phyloP scores from a whole-genome alignment of 2,797 vertebrate species.

The Catamblyrhynchus diadema region DNA sequence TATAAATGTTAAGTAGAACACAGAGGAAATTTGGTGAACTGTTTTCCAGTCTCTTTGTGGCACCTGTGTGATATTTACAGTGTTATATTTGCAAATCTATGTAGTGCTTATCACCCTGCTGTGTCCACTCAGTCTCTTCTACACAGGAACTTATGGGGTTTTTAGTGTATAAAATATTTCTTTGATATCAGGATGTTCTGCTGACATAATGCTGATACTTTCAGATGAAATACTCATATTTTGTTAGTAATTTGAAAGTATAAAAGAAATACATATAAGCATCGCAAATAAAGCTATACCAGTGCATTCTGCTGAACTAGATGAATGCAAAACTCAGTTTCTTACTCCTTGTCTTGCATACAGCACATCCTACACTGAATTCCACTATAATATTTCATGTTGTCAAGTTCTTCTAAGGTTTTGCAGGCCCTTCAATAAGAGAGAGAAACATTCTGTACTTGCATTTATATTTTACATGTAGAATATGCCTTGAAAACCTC shows the following conservation, averaged over 20 bases:
- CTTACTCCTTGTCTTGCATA: background rate
- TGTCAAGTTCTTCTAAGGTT: background rate
- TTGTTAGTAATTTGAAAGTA: background rate
- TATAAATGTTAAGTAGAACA: background rate
- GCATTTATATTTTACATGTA: background rate
- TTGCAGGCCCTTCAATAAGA: background rate
- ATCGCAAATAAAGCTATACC: background rate
- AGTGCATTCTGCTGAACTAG: background rate
- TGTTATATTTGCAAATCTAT: background rate
- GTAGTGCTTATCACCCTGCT: background rate
- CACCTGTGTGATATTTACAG: background rate
- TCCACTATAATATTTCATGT: background rate
- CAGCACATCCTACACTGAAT: background rate
- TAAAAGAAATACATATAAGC: slow-evolving; percentile 1
- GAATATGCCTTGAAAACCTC: background rate
- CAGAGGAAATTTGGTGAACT: background rate
- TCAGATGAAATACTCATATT: background rate
- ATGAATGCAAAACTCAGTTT: slow-evolving; percentile 27
- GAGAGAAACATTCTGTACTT: background rate
- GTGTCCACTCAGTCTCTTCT: background rate
- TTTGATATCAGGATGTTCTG: background rate
- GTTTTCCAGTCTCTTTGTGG: background rate
- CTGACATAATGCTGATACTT: background rate
- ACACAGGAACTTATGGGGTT: background rate
- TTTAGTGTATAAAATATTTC: background rate